A percentile compares a stretch with the other conserved stretches of the same genome.
phyloP scores from a whole-genome alignment of 2,113 vertebrate genomes.

The Pseudopodoces humilis region DNA sequence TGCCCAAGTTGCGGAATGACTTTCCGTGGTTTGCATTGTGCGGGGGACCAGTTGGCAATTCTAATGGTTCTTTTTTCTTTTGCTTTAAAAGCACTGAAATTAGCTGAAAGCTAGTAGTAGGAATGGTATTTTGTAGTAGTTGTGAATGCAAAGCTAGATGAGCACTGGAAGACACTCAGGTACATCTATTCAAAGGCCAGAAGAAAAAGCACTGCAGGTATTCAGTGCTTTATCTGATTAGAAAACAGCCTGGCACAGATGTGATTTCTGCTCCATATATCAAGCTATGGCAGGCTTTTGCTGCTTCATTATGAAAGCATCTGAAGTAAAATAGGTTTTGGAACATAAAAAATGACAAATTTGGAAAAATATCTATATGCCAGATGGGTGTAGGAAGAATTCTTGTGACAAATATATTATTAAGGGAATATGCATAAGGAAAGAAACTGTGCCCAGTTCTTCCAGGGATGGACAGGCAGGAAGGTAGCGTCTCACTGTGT shows the following conservation, averaged over 20 bases:
- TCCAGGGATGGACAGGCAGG: slow-evolving; percentile 54
- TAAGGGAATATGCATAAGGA: slow-evolving; percentile 66
- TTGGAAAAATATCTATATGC: slow-evolving; percentile 73
- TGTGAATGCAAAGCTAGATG: neutral
- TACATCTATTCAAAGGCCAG: slow-evolving; percentile 24
- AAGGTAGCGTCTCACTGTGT: slow-evolving; percentile 29
- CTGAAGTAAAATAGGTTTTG: slow-evolving; percentile 70
- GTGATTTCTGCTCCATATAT: slow-evolving; percentile 57
- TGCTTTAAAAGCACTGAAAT: neutral
- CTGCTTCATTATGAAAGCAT: slow-evolving; percentile 69
- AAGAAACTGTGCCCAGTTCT: slow-evolving; percentile 58
- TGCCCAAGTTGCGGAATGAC: neutral
- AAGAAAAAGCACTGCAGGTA: slow-evolving; percentile 27
- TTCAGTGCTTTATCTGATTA: slow-evolving; percentile 42
- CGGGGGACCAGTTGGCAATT: neutral
- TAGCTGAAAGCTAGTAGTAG: slow-evolving; percentile 6
- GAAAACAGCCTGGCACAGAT: slow-evolving; percentile 65
- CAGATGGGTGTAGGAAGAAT: slow-evolving; percentile 77
- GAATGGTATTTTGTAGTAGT: neutral
- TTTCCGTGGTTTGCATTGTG: neutral
- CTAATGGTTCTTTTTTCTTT: neutral
- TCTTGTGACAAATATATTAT: slow-evolving; percentile 72
- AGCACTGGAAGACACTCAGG: slow-evolving; percentile 13
- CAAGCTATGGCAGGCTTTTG: slow-evolving; percentile 58
- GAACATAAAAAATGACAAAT: slow-evolving; percentile 74